Percentiles rank a stretch among this genome's conserved stretches.
phyloP scores from a whole-genome alignment of 2,888 invertebrate species.

The Eupithecia centaureata region DNA sequence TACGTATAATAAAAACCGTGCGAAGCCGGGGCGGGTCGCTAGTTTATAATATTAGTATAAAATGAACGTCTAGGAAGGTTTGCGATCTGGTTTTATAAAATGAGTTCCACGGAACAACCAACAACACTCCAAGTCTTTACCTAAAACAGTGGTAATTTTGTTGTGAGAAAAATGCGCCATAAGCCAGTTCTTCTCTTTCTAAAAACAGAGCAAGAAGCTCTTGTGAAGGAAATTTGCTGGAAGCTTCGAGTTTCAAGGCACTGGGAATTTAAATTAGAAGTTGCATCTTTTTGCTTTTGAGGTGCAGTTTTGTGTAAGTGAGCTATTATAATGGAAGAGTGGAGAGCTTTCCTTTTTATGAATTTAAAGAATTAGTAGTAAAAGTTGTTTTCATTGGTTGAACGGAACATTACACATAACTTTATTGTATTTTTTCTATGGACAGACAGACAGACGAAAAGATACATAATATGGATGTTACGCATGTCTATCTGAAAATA shows the following conservation, averaged over 20 bases:
- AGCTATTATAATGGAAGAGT: neutral
- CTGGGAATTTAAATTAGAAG: slow-evolving; percentile 26
- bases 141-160: slow-evolving; percentile 45
- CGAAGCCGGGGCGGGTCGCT: too few species aligned
- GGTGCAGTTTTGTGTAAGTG: slow-evolving; percentile 7
- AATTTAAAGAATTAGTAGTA: too few species aligned
- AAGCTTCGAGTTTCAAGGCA: slow-evolving; percentile 27
- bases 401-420: too few species aligned
- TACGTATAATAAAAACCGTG: too few species aligned
- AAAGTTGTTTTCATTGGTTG: too few species aligned
- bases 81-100: neutral
- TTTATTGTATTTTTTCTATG: too few species aligned
- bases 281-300: slow-evolving; percentile 19
- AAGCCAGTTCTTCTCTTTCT: slow-evolving; percentile 38
- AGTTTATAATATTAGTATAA: too few species aligned
- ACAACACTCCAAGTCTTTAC: slow-evolving; percentile 25
- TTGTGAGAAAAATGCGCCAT: slow-evolving; percentile 45
- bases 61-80: too few species aligned
- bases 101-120: neutral
- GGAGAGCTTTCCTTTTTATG: too few species aligned
- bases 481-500: too few species aligned
- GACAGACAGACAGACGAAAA: too few species aligned
- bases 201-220: slow-evolving; percentile 33
- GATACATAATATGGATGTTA: too few species aligned
- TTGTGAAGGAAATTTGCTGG: slow-evolving; percentile 29